Evolutionary conservation across 2,113 vertebrate species (phyloP), one percentile per base, ranked within the genome.

Genomic region (Lanius collurio): DNA sequence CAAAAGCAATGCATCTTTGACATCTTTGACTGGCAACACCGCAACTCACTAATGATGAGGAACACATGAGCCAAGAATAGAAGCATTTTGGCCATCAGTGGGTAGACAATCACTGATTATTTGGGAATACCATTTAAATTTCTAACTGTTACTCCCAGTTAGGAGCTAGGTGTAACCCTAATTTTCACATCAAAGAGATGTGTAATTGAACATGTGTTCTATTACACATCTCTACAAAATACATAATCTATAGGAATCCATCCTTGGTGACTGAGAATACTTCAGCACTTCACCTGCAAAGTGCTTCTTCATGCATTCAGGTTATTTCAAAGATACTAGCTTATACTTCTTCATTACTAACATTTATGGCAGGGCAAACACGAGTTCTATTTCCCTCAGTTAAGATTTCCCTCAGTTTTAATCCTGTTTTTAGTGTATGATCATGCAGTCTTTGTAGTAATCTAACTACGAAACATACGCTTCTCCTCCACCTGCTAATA

Each of bases 141-240:
- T 81, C 42, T 41, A 47, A 15, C 24, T 57, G 13, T 62, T 78
- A 31, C 22, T 69, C 28, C 6, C 20, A 53, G 10, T 31, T 50
- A 42, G 27, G 12, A 78, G 37, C 16, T 64, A 70, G 13, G 8
- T 28, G 12, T 9, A 31, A 49, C 13, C 6, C 23, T 39, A 15
- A 75, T 21, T 83, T 77, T 49, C 46, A 60, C 22, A 73, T 33
- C 30, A 80, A 46, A 65, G 18, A 3, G 5, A 55, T 21, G 5
- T 2, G 0, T 14, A 71, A 67, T 6, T n/a, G 22, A 65, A 68
- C 8, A 17, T 0, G 0, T 27, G 7, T 0, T 22, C 46, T 22
- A 22, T 47, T 47, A 47, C 21, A 22, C 21, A 47, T 47, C 46
- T 47, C 33, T 53, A 23, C 11, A 16, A 77, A 57, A 74, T 13